phyloP scores from a whole-genome alignment of 2,113 vertebrate species.

The Xenopus laevis region DNA sequence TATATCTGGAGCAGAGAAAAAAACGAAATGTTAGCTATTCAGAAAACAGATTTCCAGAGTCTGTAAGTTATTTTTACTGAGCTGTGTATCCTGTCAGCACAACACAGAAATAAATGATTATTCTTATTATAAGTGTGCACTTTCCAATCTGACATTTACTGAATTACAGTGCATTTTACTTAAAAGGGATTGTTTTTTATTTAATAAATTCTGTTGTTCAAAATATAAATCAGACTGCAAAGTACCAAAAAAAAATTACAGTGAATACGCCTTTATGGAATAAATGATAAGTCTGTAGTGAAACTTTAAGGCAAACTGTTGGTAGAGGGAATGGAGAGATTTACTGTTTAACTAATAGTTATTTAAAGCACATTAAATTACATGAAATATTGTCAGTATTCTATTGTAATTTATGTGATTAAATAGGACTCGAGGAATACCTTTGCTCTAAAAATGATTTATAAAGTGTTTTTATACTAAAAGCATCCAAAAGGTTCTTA shows the following conservation, averaged over 20 bases:
- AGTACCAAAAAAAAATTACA: neutral
- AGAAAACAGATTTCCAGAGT: constrained; percentile 10
- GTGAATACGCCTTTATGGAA: constrained; percentile 7
- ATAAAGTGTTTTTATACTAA: constrained; percentile 72
- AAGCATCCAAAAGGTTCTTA: constrained; percentile 66
- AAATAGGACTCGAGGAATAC: constrained; percentile 51
- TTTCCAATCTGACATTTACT: constrained; percentile 22
- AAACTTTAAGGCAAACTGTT: constrained; percentile 5
- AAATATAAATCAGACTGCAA: constrained; percentile 29
- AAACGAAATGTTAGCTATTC: constrained; percentile 16
- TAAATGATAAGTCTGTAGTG: constrained; percentile 18
- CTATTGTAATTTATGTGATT: constrained; percentile 60
- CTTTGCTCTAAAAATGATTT: constrained; percentile 73
- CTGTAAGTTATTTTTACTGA: constrained; percentile 19
- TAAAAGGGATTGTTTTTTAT: constrained; percentile 18
- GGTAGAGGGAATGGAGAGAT: constrained; percentile 44
- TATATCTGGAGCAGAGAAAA: neutral
- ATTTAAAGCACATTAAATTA: constrained; percentile 51
- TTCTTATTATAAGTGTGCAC: constrained; percentile 32
- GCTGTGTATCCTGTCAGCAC: constrained; percentile 26
- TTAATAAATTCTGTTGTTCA: constrained; percentile 33
- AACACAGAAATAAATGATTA: constrained; percentile 35
- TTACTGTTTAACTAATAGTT: constrained; percentile 44
- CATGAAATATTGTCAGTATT: constrained; percentile 55
- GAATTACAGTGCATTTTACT: constrained; percentile 28